Conservation (phyloP, 53 echinoderm and acorn worm genomes). For the Paracentrotus lividus region DNA sequence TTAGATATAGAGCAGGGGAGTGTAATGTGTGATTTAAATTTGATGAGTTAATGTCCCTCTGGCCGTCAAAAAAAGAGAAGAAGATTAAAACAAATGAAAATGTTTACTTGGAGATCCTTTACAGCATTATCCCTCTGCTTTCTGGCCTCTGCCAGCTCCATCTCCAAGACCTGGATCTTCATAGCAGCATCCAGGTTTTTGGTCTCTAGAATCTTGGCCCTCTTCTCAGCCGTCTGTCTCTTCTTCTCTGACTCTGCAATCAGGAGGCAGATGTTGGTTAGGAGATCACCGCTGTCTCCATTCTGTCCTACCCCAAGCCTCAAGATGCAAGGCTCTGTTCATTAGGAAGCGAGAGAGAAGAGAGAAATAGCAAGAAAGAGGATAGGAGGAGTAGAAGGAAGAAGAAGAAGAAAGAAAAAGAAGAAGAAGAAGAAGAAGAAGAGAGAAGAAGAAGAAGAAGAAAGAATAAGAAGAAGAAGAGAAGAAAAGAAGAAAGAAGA, state of each 20-base stretch:
- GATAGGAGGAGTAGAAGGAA: not conserved
- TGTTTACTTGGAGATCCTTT: not conserved
- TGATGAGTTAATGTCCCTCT: too few relatives aligned
- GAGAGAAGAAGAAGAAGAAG: not conserved
- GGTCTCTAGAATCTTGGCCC: not conserved
- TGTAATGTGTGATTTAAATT: too few relatives aligned
- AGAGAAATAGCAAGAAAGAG: not conserved
- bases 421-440: not conserved
- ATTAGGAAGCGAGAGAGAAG: not conserved
- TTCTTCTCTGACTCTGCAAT: not conserved
- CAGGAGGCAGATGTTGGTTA: not conserved
- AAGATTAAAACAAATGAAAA: not conserved
- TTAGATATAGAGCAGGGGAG: too few relatives aligned
- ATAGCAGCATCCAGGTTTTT: not conserved
- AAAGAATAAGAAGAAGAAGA: not conserved
- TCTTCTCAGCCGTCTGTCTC: not conserved
- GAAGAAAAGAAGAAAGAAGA: not conserved
- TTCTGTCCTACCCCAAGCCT: not conserved
- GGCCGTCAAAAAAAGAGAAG: too few relatives aligned
- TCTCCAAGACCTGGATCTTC: constrained; percentile 15
- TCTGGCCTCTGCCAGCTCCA: constrained; percentile 53
- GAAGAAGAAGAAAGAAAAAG: not conserved
- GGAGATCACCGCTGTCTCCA: not conserved
- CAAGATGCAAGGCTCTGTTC: not conserved
- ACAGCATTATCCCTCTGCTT: not conserved